These are phyloP conservation scores for Plagodis dolabraria DNA, from an alignment of 2,888 invertebrate genomes.

Conservation along the genomic window DNA sequence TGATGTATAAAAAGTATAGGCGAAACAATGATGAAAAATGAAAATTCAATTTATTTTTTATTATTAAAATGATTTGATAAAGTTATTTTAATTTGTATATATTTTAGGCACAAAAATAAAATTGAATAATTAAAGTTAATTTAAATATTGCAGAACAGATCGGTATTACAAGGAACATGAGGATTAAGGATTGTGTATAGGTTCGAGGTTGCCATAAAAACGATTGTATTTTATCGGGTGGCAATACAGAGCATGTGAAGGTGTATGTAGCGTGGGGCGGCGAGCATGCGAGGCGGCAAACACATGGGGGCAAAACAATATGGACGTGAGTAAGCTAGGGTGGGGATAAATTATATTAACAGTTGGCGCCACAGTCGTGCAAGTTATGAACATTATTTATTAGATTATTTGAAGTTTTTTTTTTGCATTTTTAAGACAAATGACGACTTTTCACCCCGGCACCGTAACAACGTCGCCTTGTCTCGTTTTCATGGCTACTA, in stretches of 20 bases:
- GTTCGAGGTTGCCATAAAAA: slow-evolving; percentile 6
- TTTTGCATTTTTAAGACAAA: background rate
- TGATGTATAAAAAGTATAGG: too few species aligned
- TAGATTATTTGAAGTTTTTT: too few species aligned
- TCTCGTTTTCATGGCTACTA: too few species aligned
- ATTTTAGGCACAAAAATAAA: too few species aligned
- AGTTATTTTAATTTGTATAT: too few species aligned
- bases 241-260: slow-evolving; percentile 62
- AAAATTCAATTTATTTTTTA: too few species aligned
- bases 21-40: too few species aligned
- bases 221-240: slow-evolving; percentile 45
- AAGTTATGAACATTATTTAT: slow-evolving; percentile 11
- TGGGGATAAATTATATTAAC: slow-evolving; percentile 43
- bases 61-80: too few species aligned
- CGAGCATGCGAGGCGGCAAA: slow-evolving; percentile 71
- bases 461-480: too few species aligned
- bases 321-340: slow-evolving; percentile 66
- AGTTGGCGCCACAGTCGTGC: slow-evolving; percentile 29
- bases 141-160: too few species aligned
- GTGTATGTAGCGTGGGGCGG: slow-evolving; percentile 60
- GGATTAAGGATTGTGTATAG: background rate
- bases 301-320: slow-evolving; percentile 77
- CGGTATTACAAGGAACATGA: background rate
- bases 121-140: too few species aligned
- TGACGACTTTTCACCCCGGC: background rate